phyloP scores from a whole-genome alignment of 2,113 vertebrate species.

The Choloepus hoffmanni region DNA sequence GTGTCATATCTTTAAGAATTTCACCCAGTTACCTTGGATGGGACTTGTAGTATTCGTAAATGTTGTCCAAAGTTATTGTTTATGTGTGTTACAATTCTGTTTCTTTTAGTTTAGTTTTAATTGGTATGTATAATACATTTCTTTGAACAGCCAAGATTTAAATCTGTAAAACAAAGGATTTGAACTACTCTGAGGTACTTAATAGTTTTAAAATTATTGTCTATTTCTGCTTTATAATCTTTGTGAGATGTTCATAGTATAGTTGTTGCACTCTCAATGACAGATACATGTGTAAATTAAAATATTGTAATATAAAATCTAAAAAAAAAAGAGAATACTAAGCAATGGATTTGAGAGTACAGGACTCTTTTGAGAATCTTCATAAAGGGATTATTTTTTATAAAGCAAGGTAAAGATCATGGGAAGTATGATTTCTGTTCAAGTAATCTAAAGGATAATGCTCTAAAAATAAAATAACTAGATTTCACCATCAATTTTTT shows the following conservation, averaged over 20 bases:
- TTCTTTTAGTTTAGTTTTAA: background rate
- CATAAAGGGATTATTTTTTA: background rate
- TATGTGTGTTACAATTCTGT: background rate
- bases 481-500: background rate
- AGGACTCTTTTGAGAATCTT: background rate
- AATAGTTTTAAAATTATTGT: background rate
- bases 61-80: background rate
- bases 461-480: constrained; percentile 28
- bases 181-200: background rate
- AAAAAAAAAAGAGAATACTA: background rate
- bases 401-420: background rate
- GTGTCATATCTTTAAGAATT: background rate
- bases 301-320: background rate
- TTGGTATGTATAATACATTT: background rate
- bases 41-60: background rate
- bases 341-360: background rate
- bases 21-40: background rate
- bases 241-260: background rate
- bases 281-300: background rate
- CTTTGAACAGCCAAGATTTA: background rate
- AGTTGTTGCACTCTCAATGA: background rate
- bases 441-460: background rate
- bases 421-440: background rate
- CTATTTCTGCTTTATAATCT: background rate
- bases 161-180: background rate